phyloP scores from a whole-genome alignment of 2,113 vertebrate genomes.

The Mormyrus lacerda region DNA sequence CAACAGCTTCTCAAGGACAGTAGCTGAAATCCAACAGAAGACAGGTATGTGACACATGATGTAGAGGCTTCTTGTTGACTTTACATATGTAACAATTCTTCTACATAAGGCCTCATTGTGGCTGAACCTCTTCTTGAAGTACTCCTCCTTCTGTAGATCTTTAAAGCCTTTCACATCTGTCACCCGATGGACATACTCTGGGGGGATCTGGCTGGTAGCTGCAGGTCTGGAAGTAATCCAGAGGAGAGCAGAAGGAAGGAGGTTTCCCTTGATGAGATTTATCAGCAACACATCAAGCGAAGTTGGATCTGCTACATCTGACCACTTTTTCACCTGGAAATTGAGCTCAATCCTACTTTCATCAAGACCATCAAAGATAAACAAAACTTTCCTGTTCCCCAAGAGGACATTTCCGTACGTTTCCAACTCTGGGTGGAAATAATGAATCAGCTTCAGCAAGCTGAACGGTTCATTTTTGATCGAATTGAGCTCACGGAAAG shows the following conservation, averaged over 20 bases:
- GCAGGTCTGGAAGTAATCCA: conserved; percentile 32
- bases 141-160: conserved; percentile 34
- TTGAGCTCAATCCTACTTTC: conserved; percentile 28
- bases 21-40: conserved; percentile 38
- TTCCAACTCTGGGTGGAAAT: conserved; percentile 23
- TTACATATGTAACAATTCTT: conserved; percentile 26
- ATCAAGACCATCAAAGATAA: conserved; percentile 39
- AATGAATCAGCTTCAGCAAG: conserved; percentile 26
- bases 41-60: conserved; percentile 39
- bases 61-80: conserved; percentile 24
- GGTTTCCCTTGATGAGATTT: conserved; percentile 26
- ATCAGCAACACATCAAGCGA: conserved; percentile 24
- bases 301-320: conserved; percentile 2
- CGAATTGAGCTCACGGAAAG: conserved; percentile 33
- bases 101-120: conserved; percentile 11
- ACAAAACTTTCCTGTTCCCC: conserved; percentile 6
- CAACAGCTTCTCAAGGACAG: conserved; percentile 27
- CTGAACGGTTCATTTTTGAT: conserved; percentile 20
- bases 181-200: conserved; percentile 22
- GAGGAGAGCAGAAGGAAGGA: conserved; percentile 20
- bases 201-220: conserved; percentile 23
- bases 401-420: conserved; percentile 2
- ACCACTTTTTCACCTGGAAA: conserved; percentile 17
- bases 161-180: conserved; percentile 37
- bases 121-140: conserved; percentile 28